These are phyloP conservation scores for Corythornis madagascariensis DNA, from an alignment of 2,113 vertebrate species.

Conservation along the genomic window DNA sequence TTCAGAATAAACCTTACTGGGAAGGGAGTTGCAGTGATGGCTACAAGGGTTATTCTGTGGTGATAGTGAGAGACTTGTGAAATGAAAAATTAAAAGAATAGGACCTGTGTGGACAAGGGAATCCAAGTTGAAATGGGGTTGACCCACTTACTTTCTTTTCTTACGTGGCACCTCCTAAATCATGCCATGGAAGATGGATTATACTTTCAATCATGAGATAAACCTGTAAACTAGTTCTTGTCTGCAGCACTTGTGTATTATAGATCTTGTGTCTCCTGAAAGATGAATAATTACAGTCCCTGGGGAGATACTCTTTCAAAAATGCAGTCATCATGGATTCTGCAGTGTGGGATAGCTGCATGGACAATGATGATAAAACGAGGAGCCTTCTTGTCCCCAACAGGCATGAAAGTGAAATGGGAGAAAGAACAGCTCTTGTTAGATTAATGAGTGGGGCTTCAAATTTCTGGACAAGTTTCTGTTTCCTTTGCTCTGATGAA, in stretches of 20 bases:
- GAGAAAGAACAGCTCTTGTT: slow-evolving; percentile 50
- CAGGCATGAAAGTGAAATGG: slow-evolving; percentile 66
- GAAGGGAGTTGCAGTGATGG: neutral
- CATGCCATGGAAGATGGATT: slow-evolving; percentile 74
- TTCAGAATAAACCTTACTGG: neutral
- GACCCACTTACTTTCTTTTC: slow-evolving; percentile 58
- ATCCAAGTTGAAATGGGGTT: slow-evolving; percentile 30
- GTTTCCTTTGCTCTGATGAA: slow-evolving; percentile 62
- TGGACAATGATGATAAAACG: slow-evolving; percentile 65
- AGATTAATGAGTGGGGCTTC: slow-evolving; percentile 43
- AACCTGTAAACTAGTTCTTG: slow-evolving; percentile 75
- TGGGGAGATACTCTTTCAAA: slow-evolving; percentile 59
- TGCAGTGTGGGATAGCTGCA: slow-evolving; percentile 58
- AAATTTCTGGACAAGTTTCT: slow-evolving; percentile 52
- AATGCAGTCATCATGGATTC: slow-evolving; percentile 68
- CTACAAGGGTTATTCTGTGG: neutral
- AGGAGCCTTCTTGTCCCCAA: slow-evolving; percentile 61
- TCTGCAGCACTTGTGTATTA: slow-evolving; percentile 72
- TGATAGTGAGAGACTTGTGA: neutral
- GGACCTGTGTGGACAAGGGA: neutral
- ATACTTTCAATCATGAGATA: slow-evolving; percentile 72
- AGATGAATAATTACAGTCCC: slow-evolving; percentile 76
- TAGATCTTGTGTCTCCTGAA: slow-evolving; percentile 74
- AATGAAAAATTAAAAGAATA: slow-evolving; percentile 18
- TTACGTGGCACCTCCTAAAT: slow-evolving; percentile 66